Evolutionary conservation across 2,797 vertebrate species (phyloP).

Genomic region (Synanceia verrucosa): DNA sequence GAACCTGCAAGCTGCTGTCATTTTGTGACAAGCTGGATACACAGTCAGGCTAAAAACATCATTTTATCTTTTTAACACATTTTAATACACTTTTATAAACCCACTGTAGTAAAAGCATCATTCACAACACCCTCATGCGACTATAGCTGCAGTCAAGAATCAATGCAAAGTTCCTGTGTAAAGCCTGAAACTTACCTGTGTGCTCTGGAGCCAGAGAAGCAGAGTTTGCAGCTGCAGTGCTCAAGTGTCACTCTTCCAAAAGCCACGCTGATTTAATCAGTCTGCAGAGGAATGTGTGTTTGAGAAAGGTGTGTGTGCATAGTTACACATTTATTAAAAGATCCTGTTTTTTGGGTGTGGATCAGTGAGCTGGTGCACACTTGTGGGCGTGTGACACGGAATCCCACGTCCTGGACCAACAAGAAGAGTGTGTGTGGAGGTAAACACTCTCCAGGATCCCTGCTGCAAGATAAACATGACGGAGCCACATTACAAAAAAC

Average conservation of each 20-base stretch:
- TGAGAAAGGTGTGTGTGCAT: conserved; percentile 85
- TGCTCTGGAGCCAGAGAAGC: background rate
- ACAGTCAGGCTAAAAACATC: background rate
- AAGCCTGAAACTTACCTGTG: conserved; percentile 56
- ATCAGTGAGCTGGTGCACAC: conserved; percentile 43
- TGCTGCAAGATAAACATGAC: conserved; percentile 49
- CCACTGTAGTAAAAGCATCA: background rate
- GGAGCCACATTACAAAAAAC: conserved; percentile 43
- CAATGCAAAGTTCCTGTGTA: background rate
- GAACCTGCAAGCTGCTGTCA: background rate
- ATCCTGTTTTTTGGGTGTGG: conserved; percentile 87
- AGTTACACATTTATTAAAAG: conserved; percentile 84
- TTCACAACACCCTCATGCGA: background rate
- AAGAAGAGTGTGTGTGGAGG: conserved; percentile 50
- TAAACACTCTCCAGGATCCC: conserved; percentile 79
- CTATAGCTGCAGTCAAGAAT: background rate
- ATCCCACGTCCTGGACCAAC: conserved; percentile 70
- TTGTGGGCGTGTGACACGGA: conserved; percentile 74
- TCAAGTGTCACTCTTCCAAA: conserved; percentile 37
- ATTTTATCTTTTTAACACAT: background rate
- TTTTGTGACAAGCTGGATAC: background rate
- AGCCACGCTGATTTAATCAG: conserved; percentile 77
- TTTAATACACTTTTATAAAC: background rate
- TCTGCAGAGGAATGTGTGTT: conserved; percentile 80
- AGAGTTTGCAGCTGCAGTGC: conserved; percentile 14